phyloP scores from a whole-genome alignment of 35 echinoderm and acorn worm species.

The Apostichopus japonicus region DNA sequence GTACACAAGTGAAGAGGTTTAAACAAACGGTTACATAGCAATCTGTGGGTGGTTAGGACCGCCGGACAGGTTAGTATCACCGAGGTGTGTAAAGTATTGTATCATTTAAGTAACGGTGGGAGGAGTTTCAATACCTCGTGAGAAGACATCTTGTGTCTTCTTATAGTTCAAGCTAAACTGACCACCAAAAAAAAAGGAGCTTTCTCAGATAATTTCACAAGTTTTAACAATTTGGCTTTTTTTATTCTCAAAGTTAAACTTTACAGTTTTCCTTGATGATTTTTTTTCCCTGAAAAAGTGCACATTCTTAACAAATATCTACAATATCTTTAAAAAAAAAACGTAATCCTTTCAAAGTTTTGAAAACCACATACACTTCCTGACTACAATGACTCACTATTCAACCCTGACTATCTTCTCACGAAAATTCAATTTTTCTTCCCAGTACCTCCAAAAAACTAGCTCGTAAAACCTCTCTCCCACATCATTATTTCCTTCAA shows the following conservation, averaged over 20 bases:
- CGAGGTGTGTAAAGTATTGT: not conserved
- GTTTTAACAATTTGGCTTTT: not conserved
- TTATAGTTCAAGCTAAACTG: too few relatives aligned
- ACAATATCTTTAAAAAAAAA: not conserved
- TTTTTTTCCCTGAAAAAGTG: not conserved
- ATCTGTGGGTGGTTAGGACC: not conserved
- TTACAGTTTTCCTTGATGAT: not conserved
- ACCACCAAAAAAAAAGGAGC: not conserved
- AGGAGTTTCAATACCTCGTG: too few relatives aligned
- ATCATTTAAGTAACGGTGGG: too few relatives aligned
- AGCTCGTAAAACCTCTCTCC: not conserved
- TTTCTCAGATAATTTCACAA: too few relatives aligned
- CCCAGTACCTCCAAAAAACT: not conserved
- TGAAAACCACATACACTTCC: not conserved
- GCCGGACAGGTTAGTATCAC: not conserved
- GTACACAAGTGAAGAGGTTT: slow-evolving; percentile 46
- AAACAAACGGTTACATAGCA: slow-evolving; percentile 45
- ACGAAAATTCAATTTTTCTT: not conserved
- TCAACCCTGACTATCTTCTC: not conserved
- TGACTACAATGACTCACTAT: not conserved
- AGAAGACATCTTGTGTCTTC: too few relatives aligned
- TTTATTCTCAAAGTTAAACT: not conserved
- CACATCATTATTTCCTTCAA: not conserved
- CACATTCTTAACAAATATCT: too few relatives aligned
- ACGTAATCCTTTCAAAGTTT: not conserved